Percentiles rank a stretch among this genome's conserved stretches.
Evolutionary conservation across 2,113 vertebrate genomes (phyloP).

Genomic region (Ictalurus furcatus): DNA sequence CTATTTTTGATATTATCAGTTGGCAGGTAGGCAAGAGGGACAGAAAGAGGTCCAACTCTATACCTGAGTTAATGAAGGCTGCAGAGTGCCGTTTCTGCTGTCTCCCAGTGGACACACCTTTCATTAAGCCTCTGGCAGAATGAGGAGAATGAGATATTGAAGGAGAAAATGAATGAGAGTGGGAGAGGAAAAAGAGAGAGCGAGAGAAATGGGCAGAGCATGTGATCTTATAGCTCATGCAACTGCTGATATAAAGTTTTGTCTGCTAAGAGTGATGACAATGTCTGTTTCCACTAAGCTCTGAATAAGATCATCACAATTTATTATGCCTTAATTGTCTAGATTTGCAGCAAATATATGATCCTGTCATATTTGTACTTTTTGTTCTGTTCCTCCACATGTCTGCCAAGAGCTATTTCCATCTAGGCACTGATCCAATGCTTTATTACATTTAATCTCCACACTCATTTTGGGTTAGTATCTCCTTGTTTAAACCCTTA

Average conservation of each 20-base stretch:
- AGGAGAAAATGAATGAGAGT: constrained; percentile 8
- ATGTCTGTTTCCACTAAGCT: not conserved
- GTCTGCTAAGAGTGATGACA: not conserved
- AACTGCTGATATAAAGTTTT: not conserved
- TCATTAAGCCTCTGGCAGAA: constrained; percentile 40
- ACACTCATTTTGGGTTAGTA: not conserved
- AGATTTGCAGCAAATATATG: not conserved
- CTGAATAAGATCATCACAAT: not conserved
- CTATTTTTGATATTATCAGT: constrained; percentile 9
- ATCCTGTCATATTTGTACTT: not conserved
- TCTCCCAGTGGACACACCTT: constrained; percentile 28
- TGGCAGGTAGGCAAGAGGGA: constrained; percentile 1
- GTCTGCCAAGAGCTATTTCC: not conserved
- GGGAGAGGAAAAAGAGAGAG: not conserved
- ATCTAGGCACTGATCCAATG: constrained; percentile 6
- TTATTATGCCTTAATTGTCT: constrained; percentile 3
- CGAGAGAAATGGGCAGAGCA: not conserved
- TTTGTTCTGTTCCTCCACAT: not conserved
- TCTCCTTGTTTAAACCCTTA: not conserved
- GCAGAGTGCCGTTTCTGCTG: constrained; percentile 22
- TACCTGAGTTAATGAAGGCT: constrained; percentile 32
- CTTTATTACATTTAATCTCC: not conserved
- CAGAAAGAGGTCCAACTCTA: not conserved
- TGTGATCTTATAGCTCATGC: not conserved
- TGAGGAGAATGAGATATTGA: constrained; percentile 10